Base-by-base conservation (phyloP, 2,888 invertebrate species). In the Ypsolopha sequella region DNA sequence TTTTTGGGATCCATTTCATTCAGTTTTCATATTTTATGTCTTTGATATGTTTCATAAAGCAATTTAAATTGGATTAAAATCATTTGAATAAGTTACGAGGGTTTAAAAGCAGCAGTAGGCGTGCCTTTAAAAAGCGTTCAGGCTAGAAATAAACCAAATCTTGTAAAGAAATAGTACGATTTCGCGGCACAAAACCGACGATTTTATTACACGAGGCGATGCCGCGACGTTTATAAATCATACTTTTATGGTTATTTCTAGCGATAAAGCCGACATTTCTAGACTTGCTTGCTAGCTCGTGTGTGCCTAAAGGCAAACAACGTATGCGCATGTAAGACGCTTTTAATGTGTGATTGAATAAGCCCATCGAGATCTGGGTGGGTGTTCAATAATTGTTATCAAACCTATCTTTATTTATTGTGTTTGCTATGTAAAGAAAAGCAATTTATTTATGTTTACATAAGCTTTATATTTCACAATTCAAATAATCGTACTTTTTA, bases 141-240 rank as follows among this genome's bases (percentile, higher is more conserved):
- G 33, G 14, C 41, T 33, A 62, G 63, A 63, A 68, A 68, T 66
- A 63, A 65, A 61, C 56, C 54, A 55, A 60, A 62, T 64, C 66
- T 48, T 13, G 56, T 63, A 64, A 69, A 67, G 64, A 69, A 73
- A 69, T 57, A 61, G 63, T 63, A 60, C 64, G 64, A 66, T 68
- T 45, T 58, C 64, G 61, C 59, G 59, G 61, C 73, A 69, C 62
- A 73, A 62, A 66, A 64, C 68, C 63, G 65, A 61, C 64, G 63
- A 68, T 76, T 79, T 78, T 78, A 80, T 76, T 73, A 67, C 74
- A 58, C 60, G 55, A 70, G 62, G 66, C 68, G 64, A 73, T 68
- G 67, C 72, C 66, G 66, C 70, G 70, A 73, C 73, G 78, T 69
- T 74, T 77, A 76, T 80, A 80, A 80, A 80, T 80, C 80, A 80